Base-by-base conservation (phyloP, 1,140 invertebrate genomes). In the Orchesella cincta region DNA sequence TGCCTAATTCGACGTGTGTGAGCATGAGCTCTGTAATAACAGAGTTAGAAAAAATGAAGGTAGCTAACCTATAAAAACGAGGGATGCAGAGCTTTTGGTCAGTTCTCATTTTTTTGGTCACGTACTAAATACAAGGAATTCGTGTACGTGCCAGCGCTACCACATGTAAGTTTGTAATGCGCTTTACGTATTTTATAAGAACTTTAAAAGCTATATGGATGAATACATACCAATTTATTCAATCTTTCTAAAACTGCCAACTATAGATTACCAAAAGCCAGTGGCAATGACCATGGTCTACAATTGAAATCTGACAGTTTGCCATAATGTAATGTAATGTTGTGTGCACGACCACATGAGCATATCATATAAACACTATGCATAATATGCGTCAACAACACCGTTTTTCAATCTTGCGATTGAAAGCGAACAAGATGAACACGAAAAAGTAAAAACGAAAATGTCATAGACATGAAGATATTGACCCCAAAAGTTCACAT, bases 221-320 rank as follows among this genome's bases (percentile, higher is more conserved):
- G 5, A 8, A n/a, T 62, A 62, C 23, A 5, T n/a, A 62, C 54
- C 26, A 31, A 33, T 67, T 31, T 67, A 29, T 29, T 31, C 62
- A 33, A 33, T 67, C 26, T 33, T 67, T 67, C 31, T 31, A 67
- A 67, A 67, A 31, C 8, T 67, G 28, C 26, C 26, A 67, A 33
- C 62, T 67, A 31, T 33, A 23, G 14, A 67, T 31, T 31, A 5
- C 62, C 31, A 67, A 12, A 31, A 29, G 62, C 62, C 62, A 23
- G 12, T 67, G 62, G 62, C 62, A 67, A 67, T 67, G 62, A 67
- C 31, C 62, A 33, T 67, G 62, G 62, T 67, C 62, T 67, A 67
- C 31, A 31, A 67, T 67, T 67, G 62, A 67, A 67, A 67, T 31
- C 31, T 67, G 62, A 31, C 62, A 67, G 62, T 33, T 29, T 67